Conservation (phyloP, 2,113 vertebrate species). For the Eurystomus gularis region DNA sequence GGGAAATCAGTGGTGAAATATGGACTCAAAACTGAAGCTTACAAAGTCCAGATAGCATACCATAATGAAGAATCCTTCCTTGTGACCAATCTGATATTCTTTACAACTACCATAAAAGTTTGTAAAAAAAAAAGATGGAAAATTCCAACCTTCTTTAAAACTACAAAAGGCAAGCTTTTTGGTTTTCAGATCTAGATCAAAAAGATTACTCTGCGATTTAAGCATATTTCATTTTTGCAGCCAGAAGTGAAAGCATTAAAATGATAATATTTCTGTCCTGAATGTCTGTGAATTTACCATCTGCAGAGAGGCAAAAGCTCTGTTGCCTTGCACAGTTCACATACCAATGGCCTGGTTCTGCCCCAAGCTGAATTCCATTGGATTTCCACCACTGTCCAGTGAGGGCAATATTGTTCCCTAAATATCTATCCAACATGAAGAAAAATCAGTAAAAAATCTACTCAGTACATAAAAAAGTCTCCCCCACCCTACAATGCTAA, state of each 20-base stretch:
- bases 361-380: constrained; percentile 26
- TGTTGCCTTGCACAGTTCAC: background rate
- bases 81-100: background rate
- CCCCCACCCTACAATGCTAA: background rate
- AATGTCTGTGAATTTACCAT: constrained; percentile 16
- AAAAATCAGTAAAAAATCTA: background rate
- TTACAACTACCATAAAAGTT: background rate
- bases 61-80: background rate
- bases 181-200: background rate
- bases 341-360: background rate
- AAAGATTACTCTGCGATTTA: constrained; percentile 17
- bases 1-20: background rate
- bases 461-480: background rate
- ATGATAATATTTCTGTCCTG: constrained; percentile 11
- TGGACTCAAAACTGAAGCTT: background rate
- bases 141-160: background rate
- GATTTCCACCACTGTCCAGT: constrained; percentile 8
- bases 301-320: background rate
- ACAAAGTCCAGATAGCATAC: background rate
- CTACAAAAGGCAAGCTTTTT: background rate
- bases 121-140: background rate
- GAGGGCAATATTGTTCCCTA: background rate
- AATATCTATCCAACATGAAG: background rate
- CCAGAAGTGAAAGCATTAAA: background rate
- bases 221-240: background rate